Conservation (phyloP, 2,888 invertebrate species). For the Dicycla oo region DNA sequence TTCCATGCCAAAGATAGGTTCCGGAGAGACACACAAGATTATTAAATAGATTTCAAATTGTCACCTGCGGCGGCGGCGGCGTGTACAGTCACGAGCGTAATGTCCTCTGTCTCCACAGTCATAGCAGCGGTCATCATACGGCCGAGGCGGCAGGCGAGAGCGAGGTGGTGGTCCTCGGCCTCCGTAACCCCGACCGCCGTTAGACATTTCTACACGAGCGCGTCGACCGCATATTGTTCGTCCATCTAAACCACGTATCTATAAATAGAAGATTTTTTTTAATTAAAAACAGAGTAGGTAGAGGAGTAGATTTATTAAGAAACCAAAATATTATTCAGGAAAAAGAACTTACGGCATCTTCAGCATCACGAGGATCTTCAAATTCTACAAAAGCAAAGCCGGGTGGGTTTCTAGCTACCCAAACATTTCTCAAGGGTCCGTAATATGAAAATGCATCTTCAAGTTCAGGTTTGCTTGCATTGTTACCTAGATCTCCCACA, state of each 20-base stretch:
- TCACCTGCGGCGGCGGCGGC: conserved; percentile 92
- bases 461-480: conserved; percentile 97
- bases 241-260: conserved; percentile 92
- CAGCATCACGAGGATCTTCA: conserved; percentile 97
- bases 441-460: conserved; percentile 98
- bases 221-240: conserved; percentile 96
- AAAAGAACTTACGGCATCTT: conserved; percentile 94
- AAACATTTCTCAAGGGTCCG: conserved; percentile 97
- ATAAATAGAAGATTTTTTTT: conserved; percentile 33
- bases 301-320: background rate
- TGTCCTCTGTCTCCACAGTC: conserved; percentile 98
- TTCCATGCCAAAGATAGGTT: conserved; percentile 73
- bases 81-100: conserved; percentile 97
- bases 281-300: background rate
- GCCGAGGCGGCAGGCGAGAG: conserved; percentile 93
- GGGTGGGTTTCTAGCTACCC: conserved; percentile 99
- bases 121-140: conserved; percentile 98
- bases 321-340: background rate
- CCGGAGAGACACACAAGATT: conserved; percentile 51
- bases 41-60: conserved; percentile 34
- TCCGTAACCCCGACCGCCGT: conserved; percentile 93
- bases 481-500: conserved; percentile 98
- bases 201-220: conserved; percentile 97
- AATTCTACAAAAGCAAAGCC: conserved; percentile 99
- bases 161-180: conserved; percentile 91